Evolutionary conservation across 30 jellyfish, hydroid and myxozoan genomes (phyloP), one percentile per base, ranked within the genome.

Genomic region (Catostylus mosaicus): DNA sequence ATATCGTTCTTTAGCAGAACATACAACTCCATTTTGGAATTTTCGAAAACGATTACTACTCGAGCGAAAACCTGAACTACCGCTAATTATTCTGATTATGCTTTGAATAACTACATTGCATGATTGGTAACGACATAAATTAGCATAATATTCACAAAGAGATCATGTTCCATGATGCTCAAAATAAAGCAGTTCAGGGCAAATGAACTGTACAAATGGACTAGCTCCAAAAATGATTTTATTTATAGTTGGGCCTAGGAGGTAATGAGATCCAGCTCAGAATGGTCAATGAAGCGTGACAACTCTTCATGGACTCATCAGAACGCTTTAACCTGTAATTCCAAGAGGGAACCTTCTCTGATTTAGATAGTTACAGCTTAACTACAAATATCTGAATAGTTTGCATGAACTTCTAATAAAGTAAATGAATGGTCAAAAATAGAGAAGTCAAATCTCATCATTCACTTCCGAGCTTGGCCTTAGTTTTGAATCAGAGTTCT

Each of bases 1-100:
- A 61, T 65, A 67, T 34, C 89, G 89, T 79, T 64, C 89, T 79
- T 62, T 1, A 35, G 20, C 89, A 79, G 89, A 79, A 79, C 89
- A 79, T 46, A 31, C 46, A 79, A 30, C 89, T 79, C 89, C 89
- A 79, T 79, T 79, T 46, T 48, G 89, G 89, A 79, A n/a, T 68
- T 8, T 29, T 34, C 64, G 80, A 37, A 66, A 61, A 22, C 40
- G 71, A 59, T 24, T 22, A 59, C 19, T 59, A 27, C 71, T 1
- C 24, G 71, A 22, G 71, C 26, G 71, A 59, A 59, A 52, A 52
- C 67, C 3, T 7, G 8, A 59, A 37, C 71, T 59, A 22, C 38
- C 24, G 11, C 29, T 52, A 59, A 59, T 59, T 26, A 59, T 27
- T 59, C 71, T 59, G 26, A 59, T 59, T 59, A 59, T 23, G 71